phyloP scores from a whole-genome alignment of 2,113 vertebrate species.

The Donacobius atricapilla region DNA sequence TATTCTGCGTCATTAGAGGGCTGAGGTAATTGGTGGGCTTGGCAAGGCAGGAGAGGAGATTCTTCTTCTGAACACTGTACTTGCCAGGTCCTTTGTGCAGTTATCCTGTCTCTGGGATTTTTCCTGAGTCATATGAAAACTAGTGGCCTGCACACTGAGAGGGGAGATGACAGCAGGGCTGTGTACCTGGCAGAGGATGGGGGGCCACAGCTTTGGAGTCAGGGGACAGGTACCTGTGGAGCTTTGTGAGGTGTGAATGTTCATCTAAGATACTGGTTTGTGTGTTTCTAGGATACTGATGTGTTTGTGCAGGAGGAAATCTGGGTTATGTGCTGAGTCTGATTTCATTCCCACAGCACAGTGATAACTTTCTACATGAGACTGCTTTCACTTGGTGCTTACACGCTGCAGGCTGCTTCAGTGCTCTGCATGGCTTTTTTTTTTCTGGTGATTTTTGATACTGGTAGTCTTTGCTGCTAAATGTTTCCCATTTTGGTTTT shows the following conservation, averaged over 20 bases:
- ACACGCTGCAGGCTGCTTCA: neutral
- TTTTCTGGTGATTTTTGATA: neutral
- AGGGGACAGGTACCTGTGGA: accelerated
- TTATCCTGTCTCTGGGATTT: neutral
- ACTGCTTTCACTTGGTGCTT: neutral
- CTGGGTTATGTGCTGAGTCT: neutral
- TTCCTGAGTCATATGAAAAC: neutral
- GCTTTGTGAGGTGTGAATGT: neutral
- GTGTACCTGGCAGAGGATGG: neutral
- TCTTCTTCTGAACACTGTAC: neutral
- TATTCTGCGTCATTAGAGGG: neutral
- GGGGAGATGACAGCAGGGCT: neutral
- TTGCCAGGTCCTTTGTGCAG: neutral
- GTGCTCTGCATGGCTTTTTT: neutral
- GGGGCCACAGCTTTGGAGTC: neutral
- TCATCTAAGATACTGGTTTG: neutral
- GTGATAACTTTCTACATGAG: neutral
- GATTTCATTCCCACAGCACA: neutral
- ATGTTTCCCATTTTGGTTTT: neutral
- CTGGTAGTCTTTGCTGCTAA: neutral
- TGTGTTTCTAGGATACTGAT: neutral
- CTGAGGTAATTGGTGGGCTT: neutral
- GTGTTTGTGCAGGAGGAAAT: neutral
- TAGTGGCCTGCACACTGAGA: accelerated
- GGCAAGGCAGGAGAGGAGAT: neutral